Percentiles rank a stretch among this genome's conserved stretches.
phyloP scores from a whole-genome alignment of 2,797 vertebrate species.

The Petrocephalus schoutedeni region DNA sequence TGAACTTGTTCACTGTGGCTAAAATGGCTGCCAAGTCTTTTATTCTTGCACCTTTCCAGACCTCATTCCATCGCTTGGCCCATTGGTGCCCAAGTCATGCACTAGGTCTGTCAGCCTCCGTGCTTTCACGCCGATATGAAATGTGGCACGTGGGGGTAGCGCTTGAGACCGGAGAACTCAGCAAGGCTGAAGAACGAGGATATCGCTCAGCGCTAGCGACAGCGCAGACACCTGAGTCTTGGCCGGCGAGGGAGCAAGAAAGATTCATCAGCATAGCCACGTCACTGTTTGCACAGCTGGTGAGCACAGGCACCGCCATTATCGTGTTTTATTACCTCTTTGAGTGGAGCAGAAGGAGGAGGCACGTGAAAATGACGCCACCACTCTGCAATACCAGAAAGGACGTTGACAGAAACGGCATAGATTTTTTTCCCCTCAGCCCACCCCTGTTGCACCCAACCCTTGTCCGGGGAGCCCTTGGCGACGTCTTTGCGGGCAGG shows the following conservation, averaged over 20 bases:
- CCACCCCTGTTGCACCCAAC: background rate
- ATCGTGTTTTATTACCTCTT: slow-evolving; percentile 23
- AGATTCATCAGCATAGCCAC: slow-evolving; percentile 12
- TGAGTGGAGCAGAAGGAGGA: slow-evolving; percentile 1
- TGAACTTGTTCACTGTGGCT: slow-evolving; percentile 1
- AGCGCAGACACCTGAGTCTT: background rate
- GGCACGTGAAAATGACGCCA: background rate
- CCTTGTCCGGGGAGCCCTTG: slow-evolving; percentile 26
- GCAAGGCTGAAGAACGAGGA: background rate
- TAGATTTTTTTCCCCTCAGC: background rate
- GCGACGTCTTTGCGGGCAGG: slow-evolving; percentile 44
- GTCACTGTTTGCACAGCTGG: slow-evolving; percentile 15
- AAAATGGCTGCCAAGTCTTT: background rate
- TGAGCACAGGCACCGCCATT: background rate
- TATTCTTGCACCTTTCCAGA: background rate
- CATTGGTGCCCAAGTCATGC: background rate
- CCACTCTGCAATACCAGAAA: background rate
- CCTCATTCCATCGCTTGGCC: background rate
- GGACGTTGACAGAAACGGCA: slow-evolving; percentile 9
- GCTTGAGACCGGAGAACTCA: background rate
- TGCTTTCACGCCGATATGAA: background rate
- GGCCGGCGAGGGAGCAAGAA: background rate
- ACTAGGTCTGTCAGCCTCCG: background rate
- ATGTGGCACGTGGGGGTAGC: background rate
- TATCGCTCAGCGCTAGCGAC: background rate